Evolutionary conservation across 2,888 invertebrate genomes (phyloP).

Genomic region (Tortrix viridana): DNA sequence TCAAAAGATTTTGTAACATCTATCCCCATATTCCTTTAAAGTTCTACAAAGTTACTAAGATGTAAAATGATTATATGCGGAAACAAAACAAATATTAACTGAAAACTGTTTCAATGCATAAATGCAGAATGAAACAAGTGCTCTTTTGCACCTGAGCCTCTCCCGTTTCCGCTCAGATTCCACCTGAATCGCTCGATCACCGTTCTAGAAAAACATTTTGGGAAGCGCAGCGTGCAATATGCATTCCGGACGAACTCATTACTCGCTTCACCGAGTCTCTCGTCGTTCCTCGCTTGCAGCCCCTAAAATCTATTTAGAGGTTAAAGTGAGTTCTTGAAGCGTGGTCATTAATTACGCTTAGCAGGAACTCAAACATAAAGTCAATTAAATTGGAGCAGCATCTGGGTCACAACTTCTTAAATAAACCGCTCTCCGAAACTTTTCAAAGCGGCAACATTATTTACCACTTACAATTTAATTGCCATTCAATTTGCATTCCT

Average conservation of each 20-base stretch:
- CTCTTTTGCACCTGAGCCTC: too few relatives aligned
- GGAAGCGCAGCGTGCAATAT: neutral
- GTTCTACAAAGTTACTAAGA: too few relatives aligned
- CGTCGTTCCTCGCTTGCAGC: constrained; percentile 6
- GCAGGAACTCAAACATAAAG: constrained; percentile 56
- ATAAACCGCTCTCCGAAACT: constrained; percentile 42
- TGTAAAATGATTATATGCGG: too few relatives aligned
- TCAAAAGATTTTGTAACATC: too few relatives aligned
- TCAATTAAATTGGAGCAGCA: constrained; percentile 54
- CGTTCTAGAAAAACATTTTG: neutral
- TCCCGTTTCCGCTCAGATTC: too few relatives aligned
- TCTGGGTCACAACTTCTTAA: constrained; percentile 46
- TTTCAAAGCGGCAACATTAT: constrained; percentile 44
- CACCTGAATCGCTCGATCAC: too few relatives aligned
- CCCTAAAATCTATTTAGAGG: constrained; percentile 38
- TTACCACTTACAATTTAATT: constrained; percentile 47
- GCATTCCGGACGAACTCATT: constrained; percentile 21
- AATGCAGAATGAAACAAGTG: too few relatives aligned
- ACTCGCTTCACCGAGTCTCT: constrained; percentile 5
- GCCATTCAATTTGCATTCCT: constrained; percentile 45
- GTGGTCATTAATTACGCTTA: constrained; percentile 55
- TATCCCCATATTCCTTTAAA: too few relatives aligned
- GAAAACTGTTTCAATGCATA: too few relatives aligned
- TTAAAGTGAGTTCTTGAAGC: constrained; percentile 39
- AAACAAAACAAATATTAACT: too few relatives aligned